phyloP scores from a whole-genome alignment of 2,113 vertebrate species.

The Salminus brasiliensis region DNA sequence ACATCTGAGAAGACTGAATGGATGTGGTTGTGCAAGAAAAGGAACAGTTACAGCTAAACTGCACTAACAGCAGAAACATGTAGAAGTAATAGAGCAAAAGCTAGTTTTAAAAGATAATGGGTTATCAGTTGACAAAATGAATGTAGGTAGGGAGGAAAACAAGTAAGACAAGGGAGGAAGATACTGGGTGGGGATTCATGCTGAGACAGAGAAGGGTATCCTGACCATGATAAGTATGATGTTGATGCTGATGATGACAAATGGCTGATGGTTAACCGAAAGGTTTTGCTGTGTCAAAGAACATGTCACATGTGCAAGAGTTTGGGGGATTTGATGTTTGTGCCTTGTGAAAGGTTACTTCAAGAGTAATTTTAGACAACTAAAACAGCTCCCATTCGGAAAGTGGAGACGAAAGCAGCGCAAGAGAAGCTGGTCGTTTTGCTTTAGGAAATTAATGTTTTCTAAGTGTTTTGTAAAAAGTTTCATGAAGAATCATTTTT shows the following conservation, averaged over 20 bases:
- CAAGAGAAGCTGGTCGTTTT: too few species aligned
- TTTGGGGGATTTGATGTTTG: not conserved
- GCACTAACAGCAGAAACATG: not conserved
- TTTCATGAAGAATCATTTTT: too few species aligned
- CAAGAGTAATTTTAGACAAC: not conserved
- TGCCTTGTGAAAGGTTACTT: not conserved
- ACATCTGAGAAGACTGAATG: too few species aligned
- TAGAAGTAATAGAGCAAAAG: not conserved
- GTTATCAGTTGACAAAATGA: not conserved
- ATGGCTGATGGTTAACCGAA: not conserved
- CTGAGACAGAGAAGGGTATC: not conserved
- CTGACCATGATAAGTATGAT: constrained; percentile 3
- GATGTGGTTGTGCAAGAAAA: not conserved
- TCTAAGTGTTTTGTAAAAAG: too few species aligned
- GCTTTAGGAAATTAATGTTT: too few species aligned
- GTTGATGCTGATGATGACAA: constrained; percentile 10
- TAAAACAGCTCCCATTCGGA: too few species aligned
- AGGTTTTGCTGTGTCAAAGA: not conserved
- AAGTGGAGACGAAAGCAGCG: too few species aligned
- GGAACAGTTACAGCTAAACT: not conserved
- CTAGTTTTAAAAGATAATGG: too few species aligned
- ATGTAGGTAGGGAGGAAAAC: not conserved
- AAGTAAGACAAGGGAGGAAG: not conserved
- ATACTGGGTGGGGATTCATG: not conserved
- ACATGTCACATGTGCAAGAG: not conserved